These are phyloP conservation scores for Notocelia uddmanniana DNA, from an alignment of 2,888 invertebrate genomes.

Conservation along the genomic window DNA sequence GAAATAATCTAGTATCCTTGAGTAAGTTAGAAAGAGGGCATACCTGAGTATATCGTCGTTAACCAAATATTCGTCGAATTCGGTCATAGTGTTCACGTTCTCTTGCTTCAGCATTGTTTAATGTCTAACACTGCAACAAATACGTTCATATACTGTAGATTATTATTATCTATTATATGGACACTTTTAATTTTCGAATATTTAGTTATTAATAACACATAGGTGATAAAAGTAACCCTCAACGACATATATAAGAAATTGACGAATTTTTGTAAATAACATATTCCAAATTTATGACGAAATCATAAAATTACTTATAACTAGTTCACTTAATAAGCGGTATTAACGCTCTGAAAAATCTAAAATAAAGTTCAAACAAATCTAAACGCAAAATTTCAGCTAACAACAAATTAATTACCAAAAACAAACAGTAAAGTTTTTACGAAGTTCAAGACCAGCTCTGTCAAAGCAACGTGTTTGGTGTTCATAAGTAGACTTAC, in stretches of 20 bases:
- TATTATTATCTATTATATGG: too few relatives aligned
- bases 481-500: slow-evolving; percentile 14
- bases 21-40: slow-evolving; percentile 5
- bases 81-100: slow-evolving; percentile 7
- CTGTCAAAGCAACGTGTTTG: slow-evolving; percentile 35
- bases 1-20: too few relatives aligned
- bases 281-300: slow-evolving; percentile 18
- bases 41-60: slow-evolving; percentile 20
- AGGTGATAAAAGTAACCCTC: background rate
- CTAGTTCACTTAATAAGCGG: background rate
- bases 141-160: background rate
- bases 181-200: background rate
- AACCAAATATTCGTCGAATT: slow-evolving; percentile 18
- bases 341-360: background rate
- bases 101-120: slow-evolving; percentile 35
- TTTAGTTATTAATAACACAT: background rate
- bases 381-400: background rate
- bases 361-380: background rate
- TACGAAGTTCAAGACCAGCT: slow-evolving; percentile 9
- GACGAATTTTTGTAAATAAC: background rate
- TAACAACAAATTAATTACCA: background rate
- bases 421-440: slow-evolving; percentile 24
- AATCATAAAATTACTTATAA: slow-evolving; percentile 9
- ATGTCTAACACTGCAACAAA: slow-evolving; percentile 4
- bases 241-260: background rate